A percentile compares a stretch with the other conserved stretches of the same genome.
phyloP scores from a whole-genome alignment of 2,113 vertebrate genomes.

The Aegotheles bennettii region DNA sequence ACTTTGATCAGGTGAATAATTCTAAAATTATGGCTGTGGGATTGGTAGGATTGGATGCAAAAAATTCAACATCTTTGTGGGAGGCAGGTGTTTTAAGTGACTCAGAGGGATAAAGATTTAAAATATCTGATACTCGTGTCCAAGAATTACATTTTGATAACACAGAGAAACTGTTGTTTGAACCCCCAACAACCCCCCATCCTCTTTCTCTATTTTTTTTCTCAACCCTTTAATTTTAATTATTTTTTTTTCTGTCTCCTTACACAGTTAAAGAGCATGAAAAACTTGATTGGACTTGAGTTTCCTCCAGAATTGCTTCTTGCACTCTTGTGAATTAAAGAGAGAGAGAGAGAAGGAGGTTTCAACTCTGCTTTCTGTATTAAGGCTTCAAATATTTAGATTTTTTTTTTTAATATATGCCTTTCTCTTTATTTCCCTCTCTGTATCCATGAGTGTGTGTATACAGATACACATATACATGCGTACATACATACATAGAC shows the following conservation, averaged over 20 bases:
- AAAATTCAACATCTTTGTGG: background rate
- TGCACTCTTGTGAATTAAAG: background rate
- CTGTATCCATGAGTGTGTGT: background rate
- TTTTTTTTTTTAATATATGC: background rate
- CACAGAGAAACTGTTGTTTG: background rate
- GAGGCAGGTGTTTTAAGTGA: background rate
- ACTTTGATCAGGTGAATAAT: background rate
- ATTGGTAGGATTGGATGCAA: background rate
- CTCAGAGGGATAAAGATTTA: background rate
- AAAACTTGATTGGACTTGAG: background rate
- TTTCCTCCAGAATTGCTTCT: background rate
- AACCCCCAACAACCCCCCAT: fast-evolving
- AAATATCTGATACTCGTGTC: background rate
- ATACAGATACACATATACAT: background rate
- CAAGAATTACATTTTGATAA: background rate
- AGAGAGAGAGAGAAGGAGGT: background rate
- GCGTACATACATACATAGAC: background rate
- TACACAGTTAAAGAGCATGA: background rate
- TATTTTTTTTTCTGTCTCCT: background rate
- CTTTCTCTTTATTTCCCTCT: background rate
- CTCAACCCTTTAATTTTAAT: background rate
- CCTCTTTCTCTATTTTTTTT: background rate
- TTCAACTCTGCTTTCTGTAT: background rate
- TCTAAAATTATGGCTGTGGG: background rate
- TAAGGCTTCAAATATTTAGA: background rate